Evolutionary conservation across 2,888 invertebrate genomes (phyloP).

Genomic region (Apamea epomidion): DNA sequence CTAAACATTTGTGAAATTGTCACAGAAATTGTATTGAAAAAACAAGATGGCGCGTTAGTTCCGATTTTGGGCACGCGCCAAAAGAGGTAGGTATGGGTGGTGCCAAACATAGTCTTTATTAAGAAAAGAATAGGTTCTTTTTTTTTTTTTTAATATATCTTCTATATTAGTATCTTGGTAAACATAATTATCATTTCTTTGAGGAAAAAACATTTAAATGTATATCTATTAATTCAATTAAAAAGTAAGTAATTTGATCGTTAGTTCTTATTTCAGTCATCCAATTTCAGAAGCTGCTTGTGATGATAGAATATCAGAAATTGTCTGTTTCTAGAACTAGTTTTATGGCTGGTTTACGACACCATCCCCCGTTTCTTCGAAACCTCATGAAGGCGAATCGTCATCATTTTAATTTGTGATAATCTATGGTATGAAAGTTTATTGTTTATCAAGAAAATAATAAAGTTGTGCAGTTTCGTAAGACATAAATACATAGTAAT

Average conservation of each 20-base stretch:
- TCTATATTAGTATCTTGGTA: too few species aligned
- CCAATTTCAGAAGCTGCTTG: neutral
- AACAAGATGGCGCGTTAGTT: neutral
- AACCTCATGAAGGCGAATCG: neutral
- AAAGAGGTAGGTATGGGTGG: neutral
- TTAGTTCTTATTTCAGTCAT: neutral
- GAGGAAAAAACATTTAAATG: too few species aligned
- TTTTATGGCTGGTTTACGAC: constrained; percentile 24
- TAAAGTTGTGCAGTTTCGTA: constrained; percentile 18
- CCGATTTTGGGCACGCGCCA: neutral
- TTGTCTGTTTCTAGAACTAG: constrained; percentile 1
- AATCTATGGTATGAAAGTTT: constrained; percentile 23
- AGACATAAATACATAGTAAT: constrained; percentile 60
- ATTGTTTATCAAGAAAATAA: constrained; percentile 46
- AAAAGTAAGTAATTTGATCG: neutral
- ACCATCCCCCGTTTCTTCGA: neutral
- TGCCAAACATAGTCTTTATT: neutral
- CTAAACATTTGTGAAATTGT: neutral
- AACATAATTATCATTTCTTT: too few species aligned
- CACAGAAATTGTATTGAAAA: neutral
- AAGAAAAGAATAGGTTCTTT: neutral
- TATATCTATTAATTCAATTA: too few species aligned
- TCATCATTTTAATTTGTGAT: constrained; percentile 34
- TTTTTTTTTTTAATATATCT: neutral
- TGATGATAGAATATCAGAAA: neutral